Evolutionary conservation across 2,888 invertebrate genomes (phyloP).

Genomic region (Opisthograptis luteolata): DNA sequence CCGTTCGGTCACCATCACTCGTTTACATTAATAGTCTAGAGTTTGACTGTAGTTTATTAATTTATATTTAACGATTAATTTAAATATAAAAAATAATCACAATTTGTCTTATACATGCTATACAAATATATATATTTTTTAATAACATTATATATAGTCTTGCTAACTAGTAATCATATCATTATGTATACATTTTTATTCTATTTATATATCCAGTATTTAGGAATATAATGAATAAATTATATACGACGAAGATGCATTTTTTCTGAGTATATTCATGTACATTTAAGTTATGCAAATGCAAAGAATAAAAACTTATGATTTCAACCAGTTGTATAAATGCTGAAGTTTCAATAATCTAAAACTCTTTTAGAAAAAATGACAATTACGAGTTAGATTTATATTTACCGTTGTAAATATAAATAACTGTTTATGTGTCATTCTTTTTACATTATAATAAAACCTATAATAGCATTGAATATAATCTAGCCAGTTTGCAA

Average conservation of each 20-base stretch:
- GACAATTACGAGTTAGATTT: neutral
- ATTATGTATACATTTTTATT: neutral
- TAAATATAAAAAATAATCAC: neutral
- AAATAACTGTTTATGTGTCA: neutral
- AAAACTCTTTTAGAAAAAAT: neutral
- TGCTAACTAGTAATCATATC: neutral
- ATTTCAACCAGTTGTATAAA: neutral
- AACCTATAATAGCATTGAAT: too few relatives aligned
- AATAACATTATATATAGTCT: too few relatives aligned
- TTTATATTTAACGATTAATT: neutral
- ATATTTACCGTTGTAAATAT: constrained; percentile 8
- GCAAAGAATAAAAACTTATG: neutral
- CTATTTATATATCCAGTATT: constrained; percentile 1
- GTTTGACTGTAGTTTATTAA: neutral
- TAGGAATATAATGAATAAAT: constrained; percentile 3
- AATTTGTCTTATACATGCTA: too few relatives aligned
- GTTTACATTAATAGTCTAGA: neutral
- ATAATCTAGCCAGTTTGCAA: constrained; percentile 1
- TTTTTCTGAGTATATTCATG: neutral
- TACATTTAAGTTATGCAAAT: constrained; percentile 12
- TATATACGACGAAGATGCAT: neutral
- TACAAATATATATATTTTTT: too few relatives aligned
- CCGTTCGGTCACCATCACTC: too few relatives aligned
- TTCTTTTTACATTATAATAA: neutral
- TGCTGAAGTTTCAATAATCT: neutral